These are phyloP conservation scores for Pterocles gutturalis DNA, from an alignment of 2,113 vertebrate genomes.

Conservation along the genomic window DNA sequence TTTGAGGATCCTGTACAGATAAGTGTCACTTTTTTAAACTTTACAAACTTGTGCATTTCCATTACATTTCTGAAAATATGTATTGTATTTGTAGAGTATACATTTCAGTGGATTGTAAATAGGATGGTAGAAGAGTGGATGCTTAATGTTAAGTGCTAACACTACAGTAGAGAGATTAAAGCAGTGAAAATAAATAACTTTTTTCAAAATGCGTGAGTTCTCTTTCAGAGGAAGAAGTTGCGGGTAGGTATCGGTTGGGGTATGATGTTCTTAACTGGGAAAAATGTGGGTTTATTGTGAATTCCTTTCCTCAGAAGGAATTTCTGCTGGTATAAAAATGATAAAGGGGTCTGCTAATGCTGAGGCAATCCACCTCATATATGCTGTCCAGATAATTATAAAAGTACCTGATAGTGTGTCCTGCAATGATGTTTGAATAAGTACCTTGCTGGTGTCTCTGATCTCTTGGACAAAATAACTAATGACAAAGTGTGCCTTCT, in stretches of 20 bases:
- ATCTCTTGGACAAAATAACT: neutral
- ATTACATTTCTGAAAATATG: constrained; percentile 72
- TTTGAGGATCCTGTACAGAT: constrained; percentile 73
- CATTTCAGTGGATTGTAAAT: constrained; percentile 76
- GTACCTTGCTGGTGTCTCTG: neutral
- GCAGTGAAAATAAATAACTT: constrained; percentile 77
- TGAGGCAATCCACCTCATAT: accelerated
- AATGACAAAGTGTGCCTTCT: neutral
- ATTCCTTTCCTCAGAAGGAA: neutral
- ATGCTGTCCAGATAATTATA: neutral
- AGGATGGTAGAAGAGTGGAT: constrained; percentile 73
- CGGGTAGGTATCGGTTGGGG: neutral
- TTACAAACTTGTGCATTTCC: constrained; percentile 63
- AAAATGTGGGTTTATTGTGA: neutral
- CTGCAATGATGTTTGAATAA: neutral
- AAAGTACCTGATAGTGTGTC: neutral
- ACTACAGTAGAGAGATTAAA: constrained; percentile 80
- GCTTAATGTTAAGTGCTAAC: constrained; percentile 77
- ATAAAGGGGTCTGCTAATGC: neutral
- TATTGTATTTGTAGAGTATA: constrained; percentile 81
- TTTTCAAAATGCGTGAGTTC: constrained; percentile 7
- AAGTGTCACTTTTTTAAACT: constrained; percentile 63
- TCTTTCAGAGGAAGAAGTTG: neutral
- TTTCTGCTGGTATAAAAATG: neutral
- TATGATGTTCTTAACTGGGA: neutral